These are phyloP conservation scores for Lycaena phlaeas DNA, from an alignment of 2,888 invertebrate species.

Conservation along the genomic window DNA sequence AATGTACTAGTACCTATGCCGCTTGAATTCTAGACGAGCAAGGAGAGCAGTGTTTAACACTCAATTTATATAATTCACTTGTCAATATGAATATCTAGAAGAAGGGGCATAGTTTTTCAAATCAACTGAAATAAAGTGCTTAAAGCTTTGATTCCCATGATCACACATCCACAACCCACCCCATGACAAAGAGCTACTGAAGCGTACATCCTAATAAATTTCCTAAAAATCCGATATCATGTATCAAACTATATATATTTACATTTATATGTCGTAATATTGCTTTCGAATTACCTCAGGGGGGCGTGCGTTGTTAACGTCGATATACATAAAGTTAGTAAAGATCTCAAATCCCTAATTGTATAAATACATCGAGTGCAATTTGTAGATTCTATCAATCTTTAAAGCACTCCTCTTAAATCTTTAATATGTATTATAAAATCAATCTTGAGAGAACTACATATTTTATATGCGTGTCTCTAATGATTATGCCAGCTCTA, in stretches of 20 bases:
- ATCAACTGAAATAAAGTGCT: constrained; percentile 53
- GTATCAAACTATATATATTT: constrained; percentile 72
- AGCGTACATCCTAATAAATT: constrained; percentile 65
- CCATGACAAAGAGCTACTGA: constrained; percentile 55
- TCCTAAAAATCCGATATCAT: constrained; percentile 65
- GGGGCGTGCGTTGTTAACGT: constrained; percentile 64
- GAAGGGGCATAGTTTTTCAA: constrained; percentile 44
- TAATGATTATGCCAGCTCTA: constrained; percentile 59
- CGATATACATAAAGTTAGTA: constrained; percentile 58
- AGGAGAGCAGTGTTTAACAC: neutral
- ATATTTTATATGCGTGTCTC: constrained; percentile 57
- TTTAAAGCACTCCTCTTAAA: constrained; percentile 64
- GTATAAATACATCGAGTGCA: constrained; percentile 59
- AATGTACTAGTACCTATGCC: constrained; percentile 42
- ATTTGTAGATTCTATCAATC: constrained; percentile 54
- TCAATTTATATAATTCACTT: neutral
- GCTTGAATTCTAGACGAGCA: constrained; percentile 16
- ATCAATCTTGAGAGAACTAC: constrained; percentile 30
- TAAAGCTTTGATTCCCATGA: constrained; percentile 72
- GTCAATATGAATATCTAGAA: constrained; percentile 11
- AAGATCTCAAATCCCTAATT: constrained; percentile 65
- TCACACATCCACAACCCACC: constrained; percentile 57
- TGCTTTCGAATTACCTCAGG: constrained; percentile 70
- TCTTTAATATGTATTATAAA: constrained; percentile 29
- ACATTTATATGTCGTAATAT: constrained; percentile 72